Percentiles rank a stretch among this genome's conserved stretches.
These are phyloP conservation scores for Crocidura indochinensis DNA, from an alignment of 2,797 vertebrate species.

Conservation along the genomic window DNA sequence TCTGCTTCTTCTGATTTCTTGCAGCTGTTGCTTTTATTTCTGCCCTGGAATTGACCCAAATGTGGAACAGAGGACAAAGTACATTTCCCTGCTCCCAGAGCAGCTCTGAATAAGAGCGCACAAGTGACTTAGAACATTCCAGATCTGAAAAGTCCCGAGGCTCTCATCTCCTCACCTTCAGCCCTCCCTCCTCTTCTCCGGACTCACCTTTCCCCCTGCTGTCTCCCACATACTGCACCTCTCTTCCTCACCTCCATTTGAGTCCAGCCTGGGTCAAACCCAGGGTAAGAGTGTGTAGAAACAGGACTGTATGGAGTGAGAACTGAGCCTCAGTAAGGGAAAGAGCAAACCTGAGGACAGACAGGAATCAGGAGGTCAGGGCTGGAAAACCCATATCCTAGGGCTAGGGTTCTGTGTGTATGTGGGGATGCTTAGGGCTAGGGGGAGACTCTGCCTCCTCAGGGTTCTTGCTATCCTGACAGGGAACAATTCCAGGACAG, in stretches of 20 bases:
- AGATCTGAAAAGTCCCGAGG: background rate
- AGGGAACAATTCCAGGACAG: background rate
- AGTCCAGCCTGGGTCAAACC: background rate
- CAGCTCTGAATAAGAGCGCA: background rate
- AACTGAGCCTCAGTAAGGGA: background rate
- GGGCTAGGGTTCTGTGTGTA: too few species aligned
- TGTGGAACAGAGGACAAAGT: background rate
- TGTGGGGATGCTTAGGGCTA: background rate
- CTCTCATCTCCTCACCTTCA: background rate
- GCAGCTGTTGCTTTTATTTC: constrained; percentile 25
- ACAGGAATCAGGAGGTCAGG: too few species aligned
- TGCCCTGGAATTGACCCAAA: constrained; percentile 61
- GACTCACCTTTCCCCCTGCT: accelerated
- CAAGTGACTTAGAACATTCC: background rate
- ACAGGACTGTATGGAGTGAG: too few species aligned
- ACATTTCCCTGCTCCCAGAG: constrained; percentile 5
- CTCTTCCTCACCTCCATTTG: background rate
- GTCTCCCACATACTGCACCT: background rate
- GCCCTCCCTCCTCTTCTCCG: background rate
- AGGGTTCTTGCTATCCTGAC: too few species aligned
- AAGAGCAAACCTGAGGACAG: background rate
- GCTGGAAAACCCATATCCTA: background rate
- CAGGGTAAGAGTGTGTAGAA: background rate
- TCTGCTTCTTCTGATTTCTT: background rate
- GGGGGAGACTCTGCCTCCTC: background rate